A percentile compares a stretch with the other conserved stretches of the same genome.
Conservation (phyloP, 2,113 vertebrate genomes). For the Henicopernis longicauda region DNA sequence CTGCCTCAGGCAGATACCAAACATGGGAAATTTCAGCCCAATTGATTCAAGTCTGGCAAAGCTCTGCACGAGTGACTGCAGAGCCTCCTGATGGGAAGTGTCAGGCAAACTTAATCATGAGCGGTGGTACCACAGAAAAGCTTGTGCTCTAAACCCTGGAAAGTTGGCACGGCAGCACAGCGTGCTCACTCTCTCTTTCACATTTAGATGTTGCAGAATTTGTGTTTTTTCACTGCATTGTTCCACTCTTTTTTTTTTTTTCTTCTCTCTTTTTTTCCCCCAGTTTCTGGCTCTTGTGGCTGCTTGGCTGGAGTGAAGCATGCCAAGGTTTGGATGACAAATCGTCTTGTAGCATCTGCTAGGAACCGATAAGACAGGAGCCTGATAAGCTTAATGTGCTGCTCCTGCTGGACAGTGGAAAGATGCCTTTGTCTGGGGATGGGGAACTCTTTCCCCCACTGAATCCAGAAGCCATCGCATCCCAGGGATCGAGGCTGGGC, state of each 20-base stretch:
- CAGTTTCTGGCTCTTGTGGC: not conserved
- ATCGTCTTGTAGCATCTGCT: slow-evolving; percentile 37
- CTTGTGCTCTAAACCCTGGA: not conserved
- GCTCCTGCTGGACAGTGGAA: not conserved
- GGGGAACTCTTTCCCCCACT: not conserved
- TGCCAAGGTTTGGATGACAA: not conserved
- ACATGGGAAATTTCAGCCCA: slow-evolving; percentile 35
- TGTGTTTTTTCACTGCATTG: not conserved
- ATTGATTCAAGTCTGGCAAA: not conserved
- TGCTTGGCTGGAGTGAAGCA: not conserved
- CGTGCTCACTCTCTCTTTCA: not conserved
- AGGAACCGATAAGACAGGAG: slow-evolving; percentile 41
- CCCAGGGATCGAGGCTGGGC: not conserved
- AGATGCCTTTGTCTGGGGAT: not conserved
- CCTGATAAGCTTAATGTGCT: not conserved
- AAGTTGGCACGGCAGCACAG: not conserved
- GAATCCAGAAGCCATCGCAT: not conserved
- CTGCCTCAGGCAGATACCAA: slow-evolving; percentile 44
- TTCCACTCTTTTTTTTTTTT: not conserved
- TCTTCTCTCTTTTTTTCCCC: not conserved
- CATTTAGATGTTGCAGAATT: not conserved
- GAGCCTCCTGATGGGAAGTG: slow-evolving; percentile 32
- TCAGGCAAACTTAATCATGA: not conserved
- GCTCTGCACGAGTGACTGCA: not conserved
- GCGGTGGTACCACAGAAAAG: not conserved